Evolutionary conservation across 2,888 invertebrate genomes (phyloP).

Genomic region (Tridacna crocea): DNA sequence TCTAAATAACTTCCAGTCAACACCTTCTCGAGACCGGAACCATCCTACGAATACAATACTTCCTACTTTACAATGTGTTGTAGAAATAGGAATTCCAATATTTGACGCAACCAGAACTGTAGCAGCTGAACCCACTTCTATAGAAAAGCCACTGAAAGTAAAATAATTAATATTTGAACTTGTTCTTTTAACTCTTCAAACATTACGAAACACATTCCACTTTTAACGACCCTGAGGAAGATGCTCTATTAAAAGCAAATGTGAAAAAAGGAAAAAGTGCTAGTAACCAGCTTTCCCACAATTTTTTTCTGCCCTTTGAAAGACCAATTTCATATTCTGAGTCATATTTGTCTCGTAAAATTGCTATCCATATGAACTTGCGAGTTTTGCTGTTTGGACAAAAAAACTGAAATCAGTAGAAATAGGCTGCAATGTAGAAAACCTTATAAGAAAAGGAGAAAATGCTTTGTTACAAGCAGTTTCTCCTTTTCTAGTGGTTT

Average conservation of each 20-base stretch:
- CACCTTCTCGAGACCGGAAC: conserved; percentile 82
- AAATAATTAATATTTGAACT: not conserved
- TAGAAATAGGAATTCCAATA: conserved; percentile 98
- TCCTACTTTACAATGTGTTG: conserved; percentile 99
- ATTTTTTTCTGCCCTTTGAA: no score
- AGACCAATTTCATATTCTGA: no score
- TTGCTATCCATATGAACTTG: no score
- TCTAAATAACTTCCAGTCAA: conserved; percentile 86
- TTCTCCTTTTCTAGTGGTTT: not conserved
- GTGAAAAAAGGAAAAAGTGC: no score
- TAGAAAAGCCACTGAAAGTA: conserved; percentile 93
- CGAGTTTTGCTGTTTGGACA: no score
- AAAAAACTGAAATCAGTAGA: no score
- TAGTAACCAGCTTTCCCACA: no score
- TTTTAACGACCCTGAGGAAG: not conserved
- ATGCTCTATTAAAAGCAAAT: not conserved
- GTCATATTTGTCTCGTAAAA: no score
- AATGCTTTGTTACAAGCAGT: not conserved
- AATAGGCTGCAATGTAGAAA: not conserved
- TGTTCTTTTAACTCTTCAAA: not conserved
- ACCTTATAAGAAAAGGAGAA: not conserved
- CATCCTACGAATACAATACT: conserved; percentile 97
- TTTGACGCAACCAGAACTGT: conserved; percentile 98
- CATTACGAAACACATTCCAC: not conserved
- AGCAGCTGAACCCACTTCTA: conserved; percentile 97